Conservation (phyloP, 1,140 invertebrate species). For the Pristionchus pacificus region DNA sequence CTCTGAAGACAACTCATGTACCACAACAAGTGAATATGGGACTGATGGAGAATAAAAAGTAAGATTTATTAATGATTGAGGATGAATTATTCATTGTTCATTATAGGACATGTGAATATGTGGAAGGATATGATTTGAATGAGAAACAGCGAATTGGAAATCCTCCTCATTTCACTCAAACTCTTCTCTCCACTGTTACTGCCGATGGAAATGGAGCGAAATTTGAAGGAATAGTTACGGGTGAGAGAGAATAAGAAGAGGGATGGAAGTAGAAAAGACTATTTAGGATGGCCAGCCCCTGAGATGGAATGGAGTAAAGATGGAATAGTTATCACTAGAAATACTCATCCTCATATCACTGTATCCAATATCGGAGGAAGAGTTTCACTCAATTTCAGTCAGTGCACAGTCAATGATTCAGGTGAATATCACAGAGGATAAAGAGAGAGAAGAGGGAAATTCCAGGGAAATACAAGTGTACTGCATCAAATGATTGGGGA, state of each 20-base stretch:
- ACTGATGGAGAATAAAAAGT: too few species aligned
- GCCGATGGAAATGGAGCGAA: conserved; percentile 44
- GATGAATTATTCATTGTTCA: too few species aligned
- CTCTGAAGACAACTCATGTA: too few species aligned
- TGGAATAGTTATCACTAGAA: conserved; percentile 36
- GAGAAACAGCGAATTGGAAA: conserved; percentile 30
- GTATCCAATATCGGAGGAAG: conserved; percentile 43
- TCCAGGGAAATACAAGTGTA: conserved; percentile 55
- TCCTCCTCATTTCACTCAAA: conserved; percentile 54
- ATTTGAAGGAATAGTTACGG: conserved; percentile 56
- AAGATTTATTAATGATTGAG: too few species aligned
- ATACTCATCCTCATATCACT: conserved; percentile 30
- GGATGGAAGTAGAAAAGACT: neutral
- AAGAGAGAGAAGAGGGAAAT: too few species aligned
- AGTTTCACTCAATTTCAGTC: conserved; percentile 36
- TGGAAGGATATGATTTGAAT: conserved; percentile 29
- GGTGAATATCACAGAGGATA: conserved; percentile 18
- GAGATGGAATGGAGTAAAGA: conserved; percentile 54
- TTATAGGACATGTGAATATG: too few species aligned
- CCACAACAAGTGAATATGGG: too few species aligned
- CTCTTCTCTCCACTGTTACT: conserved; percentile 47
- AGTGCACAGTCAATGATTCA: neutral
- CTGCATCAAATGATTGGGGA: conserved; percentile 61
- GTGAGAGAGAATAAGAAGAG: conserved; percentile 18
- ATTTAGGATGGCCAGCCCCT: conserved; percentile 32